Base-by-base conservation (phyloP, 1,140 invertebrate genomes). In the Glomeris maerens region DNA sequence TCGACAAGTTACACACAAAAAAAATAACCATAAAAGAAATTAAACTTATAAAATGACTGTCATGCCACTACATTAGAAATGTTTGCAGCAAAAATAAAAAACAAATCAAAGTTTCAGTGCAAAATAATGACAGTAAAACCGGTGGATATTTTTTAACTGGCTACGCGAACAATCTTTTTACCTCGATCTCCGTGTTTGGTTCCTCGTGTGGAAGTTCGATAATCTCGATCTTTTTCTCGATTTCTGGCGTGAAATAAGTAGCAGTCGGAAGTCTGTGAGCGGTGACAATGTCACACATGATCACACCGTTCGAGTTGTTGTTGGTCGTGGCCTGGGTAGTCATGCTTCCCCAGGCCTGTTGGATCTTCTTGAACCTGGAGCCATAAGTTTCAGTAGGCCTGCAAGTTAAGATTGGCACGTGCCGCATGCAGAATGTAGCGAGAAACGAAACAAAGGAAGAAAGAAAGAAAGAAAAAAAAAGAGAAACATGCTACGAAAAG, bases 291-390 rank as follows among this genome's bases (percentile, higher is more conserved):
- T 62, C 65, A 65, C 20, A 59, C 59, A 56, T 64, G 28, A 27
- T 49, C 13, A 29, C 39, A 57, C 41, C 50, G 45, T 23, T 52
- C 21, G 17, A 31, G 27, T 39, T 52, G 45, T 25, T 31, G 60
- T 70, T 69, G 63, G 70, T 66, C 39, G 65, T 58, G 22, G 60
- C 59, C n/a, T 65, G 46, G 45, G 52, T 55, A 23, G 22, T 46
- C 7, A 54, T 40, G 10, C 74, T 78, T 26, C 75, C 77, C 60
- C 82, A 83, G 66, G 80, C 79, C 36, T 77, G 74, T 57, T 80
- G 81, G 52, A 81, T 69, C 55, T 79, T 78, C 53, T 81, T 80
- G 61, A 83, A 82, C 64, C 81, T 83, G 0, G 80, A 83, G 54
- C 73, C 81, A 4, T 3, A 50, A 7, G 20, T 42, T 42, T 42